Percentiles rank a stretch among this genome's conserved stretches.
Evolutionary conservation across 2,797 vertebrate genomes (phyloP).

Genomic region (Apogon hyalosoma): DNA sequence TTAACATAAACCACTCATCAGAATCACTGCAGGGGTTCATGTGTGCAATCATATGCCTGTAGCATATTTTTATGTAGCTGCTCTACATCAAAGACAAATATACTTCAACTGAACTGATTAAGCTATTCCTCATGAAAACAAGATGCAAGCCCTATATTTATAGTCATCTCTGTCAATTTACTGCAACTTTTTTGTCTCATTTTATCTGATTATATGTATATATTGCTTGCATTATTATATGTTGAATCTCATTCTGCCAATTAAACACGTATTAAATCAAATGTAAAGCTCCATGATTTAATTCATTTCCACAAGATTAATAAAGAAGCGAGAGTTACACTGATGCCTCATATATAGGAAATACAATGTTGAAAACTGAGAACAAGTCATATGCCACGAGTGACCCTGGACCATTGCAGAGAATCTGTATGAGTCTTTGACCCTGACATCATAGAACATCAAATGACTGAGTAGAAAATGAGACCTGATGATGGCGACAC

Average conservation of each 20-base stretch:
- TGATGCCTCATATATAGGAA: background rate
- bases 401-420: constrained; percentile 2
- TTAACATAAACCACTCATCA: constrained; percentile 39
- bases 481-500: constrained; percentile 21
- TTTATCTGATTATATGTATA: background rate
- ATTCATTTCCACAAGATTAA: constrained; percentile 3
- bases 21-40: constrained; percentile 45
- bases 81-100: constrained; percentile 11
- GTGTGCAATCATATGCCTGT: constrained; percentile 37
- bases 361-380: background rate
- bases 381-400: background rate
- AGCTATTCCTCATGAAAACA: constrained; percentile 7
- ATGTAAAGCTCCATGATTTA: background rate
- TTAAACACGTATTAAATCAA: background rate
- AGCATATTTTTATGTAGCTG: constrained; percentile 9
- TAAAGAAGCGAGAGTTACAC: background rate
- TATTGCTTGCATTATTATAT: background rate
- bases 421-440: constrained; percentile 19
- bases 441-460: constrained; percentile 3
- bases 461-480: constrained; percentile 13
- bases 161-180: background rate
- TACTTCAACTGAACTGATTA: constrained; percentile 11
- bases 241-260: background rate
- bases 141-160: background rate
- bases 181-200: background rate